Evolutionary conservation across 2,113 vertebrate species (phyloP), one percentile per base, ranked within the genome.

Genomic region (Elephas maximus): DNA sequence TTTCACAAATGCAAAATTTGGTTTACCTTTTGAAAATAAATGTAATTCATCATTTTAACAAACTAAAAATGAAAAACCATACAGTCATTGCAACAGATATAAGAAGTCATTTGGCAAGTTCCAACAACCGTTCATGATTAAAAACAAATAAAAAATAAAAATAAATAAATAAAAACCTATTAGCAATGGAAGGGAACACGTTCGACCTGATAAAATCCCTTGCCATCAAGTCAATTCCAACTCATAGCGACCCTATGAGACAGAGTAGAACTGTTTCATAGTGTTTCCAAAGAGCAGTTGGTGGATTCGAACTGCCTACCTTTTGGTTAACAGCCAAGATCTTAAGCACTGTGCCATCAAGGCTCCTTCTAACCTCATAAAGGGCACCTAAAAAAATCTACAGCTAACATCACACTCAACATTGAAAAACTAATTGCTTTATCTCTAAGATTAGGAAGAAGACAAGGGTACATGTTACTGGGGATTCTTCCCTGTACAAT

Each of bases 41-140:
- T 45, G 30, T 45, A 53, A 53, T 53, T 53, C 51, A 53, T 53
- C 51, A 53, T 53, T 12, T 53, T 53, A 53, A 53, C 51, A 53
- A 53, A 53, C 51, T 53, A 53, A 53, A 53, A 53, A 53, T 53
- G 51, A 53, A 53, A 53, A 8, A 53, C 51, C 5, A 62, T 28
- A 23, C 15, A 81, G 26, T 80, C 2, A 69, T 89, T 4, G 28
- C 20, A 48, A 60, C 82, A 21, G 14, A 33, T 63, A 20, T 41
- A 90, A 79, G 82, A 88, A 90, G 18, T 30, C 10, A 74, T 89
- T 95, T 80, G 48, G 76, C 17, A 74, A 62, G 6, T 82, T 82
- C 23, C 37, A 65, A 24, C 37, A 78, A 37, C 20, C 5, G 76
- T 90, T 48, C 41, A 18, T 90, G 48, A 83, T 88, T 30, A 26